phyloP scores from a whole-genome alignment of 2,888 invertebrate genomes.

The Conomelus anceps region DNA sequence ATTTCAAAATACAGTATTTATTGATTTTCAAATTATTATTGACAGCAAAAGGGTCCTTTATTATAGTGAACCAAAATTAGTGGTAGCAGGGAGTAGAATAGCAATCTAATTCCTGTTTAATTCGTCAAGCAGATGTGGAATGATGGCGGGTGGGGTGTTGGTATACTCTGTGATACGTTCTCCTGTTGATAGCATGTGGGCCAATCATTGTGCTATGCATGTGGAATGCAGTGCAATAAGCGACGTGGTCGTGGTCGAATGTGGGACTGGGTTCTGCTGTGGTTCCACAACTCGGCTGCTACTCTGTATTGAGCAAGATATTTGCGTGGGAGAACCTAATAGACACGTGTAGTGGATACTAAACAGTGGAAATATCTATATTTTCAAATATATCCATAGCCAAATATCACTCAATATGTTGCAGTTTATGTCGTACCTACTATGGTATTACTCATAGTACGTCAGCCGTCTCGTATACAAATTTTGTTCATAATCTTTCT shows the following conservation, averaged over 20 bases:
- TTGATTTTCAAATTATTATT: no score
- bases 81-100: not conserved
- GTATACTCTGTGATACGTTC: not conserved
- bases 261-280: not conserved
- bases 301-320: not conserved
- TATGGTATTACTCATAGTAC: no score
- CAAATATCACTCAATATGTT: no score
- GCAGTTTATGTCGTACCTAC: not conserved
- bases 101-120: not conserved
- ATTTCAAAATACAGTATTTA: no score
- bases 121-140: not conserved
- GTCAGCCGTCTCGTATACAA: not conserved
- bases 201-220: not conserved
- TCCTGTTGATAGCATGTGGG: not conserved
- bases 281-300: not conserved
- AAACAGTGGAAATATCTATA: no score
- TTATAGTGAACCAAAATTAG: not conserved
- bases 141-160: not conserved
- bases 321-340: not conserved
- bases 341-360: not conserved
- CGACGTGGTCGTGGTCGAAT: not conserved
- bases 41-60: no score
- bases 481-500: not conserved
- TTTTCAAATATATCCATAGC: no score
- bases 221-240: not conserved